A percentile compares a stretch with the other conserved stretches of the same genome.
Conservation (phyloP, 1,140 invertebrate genomes). For the Solenopsis fugax region DNA sequence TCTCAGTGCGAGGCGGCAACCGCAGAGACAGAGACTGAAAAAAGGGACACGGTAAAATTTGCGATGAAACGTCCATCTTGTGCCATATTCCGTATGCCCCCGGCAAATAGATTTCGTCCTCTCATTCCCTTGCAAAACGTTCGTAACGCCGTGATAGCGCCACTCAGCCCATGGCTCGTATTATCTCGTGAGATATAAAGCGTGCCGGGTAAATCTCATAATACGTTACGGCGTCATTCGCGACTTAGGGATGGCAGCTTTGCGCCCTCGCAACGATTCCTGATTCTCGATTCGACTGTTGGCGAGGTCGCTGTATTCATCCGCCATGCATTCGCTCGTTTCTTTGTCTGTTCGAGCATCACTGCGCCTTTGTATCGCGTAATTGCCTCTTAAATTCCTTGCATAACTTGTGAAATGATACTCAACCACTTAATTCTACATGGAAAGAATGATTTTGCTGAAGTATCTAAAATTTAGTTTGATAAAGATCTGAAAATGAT, state of each 20-base stretch:
- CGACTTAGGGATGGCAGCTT: slow-evolving; percentile 11
- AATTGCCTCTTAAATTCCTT: background rate
- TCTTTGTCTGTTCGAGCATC: background rate
- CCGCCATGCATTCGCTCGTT: background rate
- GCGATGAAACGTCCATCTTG: background rate
- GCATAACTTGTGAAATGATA: background rate
- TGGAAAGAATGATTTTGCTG: too few relatives aligned
- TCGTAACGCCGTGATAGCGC: background rate
- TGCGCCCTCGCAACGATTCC: background rate
- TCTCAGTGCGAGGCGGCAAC: background rate
- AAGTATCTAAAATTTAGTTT: too few relatives aligned
- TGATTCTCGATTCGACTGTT: background rate
- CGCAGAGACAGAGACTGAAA: background rate
- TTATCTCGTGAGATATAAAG: slow-evolving; percentile 43
- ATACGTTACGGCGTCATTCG: slow-evolving; percentile 11
- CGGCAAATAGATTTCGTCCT: slow-evolving; percentile 30
- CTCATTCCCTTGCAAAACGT: background rate
- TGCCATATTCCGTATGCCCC: background rate
- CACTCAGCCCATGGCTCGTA: background rate
- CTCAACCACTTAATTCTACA: background rate
- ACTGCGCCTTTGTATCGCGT: background rate
- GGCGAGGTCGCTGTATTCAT: background rate
- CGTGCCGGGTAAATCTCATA: slow-evolving; percentile 38
- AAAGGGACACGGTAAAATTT: background rate
- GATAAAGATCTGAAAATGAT: too few relatives aligned